phyloP scores from a whole-genome alignment of 2,113 vertebrate species.

The Anser cygnoides region DNA sequence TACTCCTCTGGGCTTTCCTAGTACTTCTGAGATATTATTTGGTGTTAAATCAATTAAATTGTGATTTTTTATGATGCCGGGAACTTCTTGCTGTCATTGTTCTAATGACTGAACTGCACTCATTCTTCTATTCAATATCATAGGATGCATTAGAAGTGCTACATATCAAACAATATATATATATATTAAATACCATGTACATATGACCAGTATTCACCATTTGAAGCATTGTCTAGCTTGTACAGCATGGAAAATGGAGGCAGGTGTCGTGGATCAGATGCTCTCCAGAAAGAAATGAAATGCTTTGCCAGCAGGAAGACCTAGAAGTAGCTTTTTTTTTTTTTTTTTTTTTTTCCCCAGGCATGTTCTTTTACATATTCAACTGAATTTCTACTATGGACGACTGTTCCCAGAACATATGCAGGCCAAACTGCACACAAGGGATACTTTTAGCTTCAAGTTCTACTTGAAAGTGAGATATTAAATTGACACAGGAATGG shows the following conservation, averaged over 20 bases:
- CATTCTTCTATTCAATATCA: accelerated
- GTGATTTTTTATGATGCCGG: not conserved
- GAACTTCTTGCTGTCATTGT: not conserved
- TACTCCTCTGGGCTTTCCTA: not conserved
- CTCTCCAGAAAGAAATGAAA: constrained; percentile 34
- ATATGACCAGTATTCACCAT: not conserved
- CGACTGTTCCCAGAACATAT: constrained; percentile 43
- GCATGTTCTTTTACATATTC: constrained; percentile 60
- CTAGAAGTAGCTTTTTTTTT: constrained; percentile 22
- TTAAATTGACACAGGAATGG: not conserved
- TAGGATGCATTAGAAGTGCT: not conserved
- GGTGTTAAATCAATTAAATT: not conserved
- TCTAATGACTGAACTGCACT: not conserved
- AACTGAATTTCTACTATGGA: constrained; percentile 38
- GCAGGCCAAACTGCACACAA: constrained; percentile 51
- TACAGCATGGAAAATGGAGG: not conserved
- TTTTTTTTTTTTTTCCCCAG: not conserved
- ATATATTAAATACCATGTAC: not conserved
- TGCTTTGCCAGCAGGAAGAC: constrained; percentile 35
- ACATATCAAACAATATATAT: not conserved
- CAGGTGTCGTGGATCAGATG: constrained; percentile 4
- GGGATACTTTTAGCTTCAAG: constrained; percentile 38
- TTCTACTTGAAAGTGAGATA: constrained; percentile 9
- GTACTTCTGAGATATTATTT: not conserved
- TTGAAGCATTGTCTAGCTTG: not conserved